phyloP scores from a whole-genome alignment of 2,888 invertebrate genomes.

The Drepana falcataria region DNA sequence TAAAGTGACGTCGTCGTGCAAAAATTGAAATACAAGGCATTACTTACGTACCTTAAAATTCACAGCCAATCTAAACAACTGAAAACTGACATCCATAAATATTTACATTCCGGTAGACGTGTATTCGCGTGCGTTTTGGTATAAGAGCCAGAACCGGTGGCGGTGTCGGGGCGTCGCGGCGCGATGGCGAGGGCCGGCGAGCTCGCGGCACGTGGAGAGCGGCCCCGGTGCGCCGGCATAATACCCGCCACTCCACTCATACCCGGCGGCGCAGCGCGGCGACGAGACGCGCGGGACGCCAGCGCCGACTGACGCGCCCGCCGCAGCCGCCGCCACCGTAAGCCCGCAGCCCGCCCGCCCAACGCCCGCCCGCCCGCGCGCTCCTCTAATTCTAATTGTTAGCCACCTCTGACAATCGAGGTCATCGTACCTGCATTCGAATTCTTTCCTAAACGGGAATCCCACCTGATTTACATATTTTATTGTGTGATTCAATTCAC shows the following conservation, averaged over 20 bases:
- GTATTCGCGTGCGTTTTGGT: conserved; percentile 58
- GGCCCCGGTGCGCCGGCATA: conserved; percentile 66
- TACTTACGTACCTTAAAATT: conserved; percentile 76
- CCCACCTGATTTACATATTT: conserved; percentile 57
- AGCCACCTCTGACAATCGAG: conserved; percentile 64
- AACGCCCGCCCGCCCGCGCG: conserved; percentile 25
- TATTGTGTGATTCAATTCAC: conserved; percentile 50
- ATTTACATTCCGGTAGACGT: conserved; percentile 72
- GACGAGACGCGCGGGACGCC: conserved; percentile 29
- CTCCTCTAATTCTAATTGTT: conserved; percentile 68
- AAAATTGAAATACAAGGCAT: conserved; percentile 57
- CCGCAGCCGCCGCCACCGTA: conserved; percentile 21
- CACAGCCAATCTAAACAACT: conserved; percentile 78
- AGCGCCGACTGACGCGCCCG: conserved; percentile 42
- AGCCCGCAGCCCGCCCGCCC: conserved; percentile 29
- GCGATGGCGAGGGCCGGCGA: conserved; percentile 43
- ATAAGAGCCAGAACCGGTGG: conserved; percentile 37
- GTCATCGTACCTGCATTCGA: conserved; percentile 68
- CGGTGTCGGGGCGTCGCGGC: conserved; percentile 36
- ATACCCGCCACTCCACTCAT: conserved; percentile 45
- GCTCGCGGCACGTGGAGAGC: conserved; percentile 56
- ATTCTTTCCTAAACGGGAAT: conserved; percentile 48
- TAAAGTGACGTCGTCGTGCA: conserved; percentile 52
- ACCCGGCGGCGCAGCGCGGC: conserved; percentile 27
- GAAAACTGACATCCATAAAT: conserved; percentile 78